Percentiles rank a stretch among this genome's conserved stretches.
Evolutionary conservation across 2,888 invertebrate species (phyloP).

Genomic region (Masnerella sp.): DNA sequence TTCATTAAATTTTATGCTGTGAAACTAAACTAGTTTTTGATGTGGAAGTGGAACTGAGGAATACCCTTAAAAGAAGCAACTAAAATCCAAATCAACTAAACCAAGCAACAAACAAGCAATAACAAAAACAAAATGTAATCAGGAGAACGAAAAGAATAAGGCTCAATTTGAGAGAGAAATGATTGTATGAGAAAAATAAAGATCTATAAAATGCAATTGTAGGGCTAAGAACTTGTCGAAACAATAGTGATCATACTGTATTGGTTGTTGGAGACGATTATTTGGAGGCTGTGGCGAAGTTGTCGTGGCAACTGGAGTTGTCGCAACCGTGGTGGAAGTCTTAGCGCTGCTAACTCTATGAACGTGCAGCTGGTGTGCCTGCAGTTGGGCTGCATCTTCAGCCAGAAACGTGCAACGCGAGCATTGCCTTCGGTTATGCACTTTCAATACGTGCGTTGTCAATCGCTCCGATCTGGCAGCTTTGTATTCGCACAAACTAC

Average conservation of each 20-base stretch:
- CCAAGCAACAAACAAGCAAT: no score
- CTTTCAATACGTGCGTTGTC: slow-evolving; percentile 93
- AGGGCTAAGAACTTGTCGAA: not conserved
- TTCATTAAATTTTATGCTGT: no score
- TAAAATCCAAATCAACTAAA: no score
- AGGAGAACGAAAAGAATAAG: no score
- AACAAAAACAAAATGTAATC: no score
- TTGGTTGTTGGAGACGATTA: slow-evolving; percentile 63
- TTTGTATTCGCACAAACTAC: slow-evolving; percentile 94
- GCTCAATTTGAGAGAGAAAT: no score
- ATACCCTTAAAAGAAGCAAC: no score
- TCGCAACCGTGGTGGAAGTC: slow-evolving; percentile 62
- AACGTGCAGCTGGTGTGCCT: slow-evolving; percentile 83
- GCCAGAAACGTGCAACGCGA: slow-evolving; percentile 92
- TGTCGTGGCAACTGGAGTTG: slow-evolving; percentile 45
- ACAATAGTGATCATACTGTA: slow-evolving; percentile 46
- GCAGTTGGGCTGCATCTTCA: slow-evolving; percentile 89
- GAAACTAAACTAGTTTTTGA: no score
- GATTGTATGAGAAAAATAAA: no score
- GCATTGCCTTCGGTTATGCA: slow-evolving; percentile 94
- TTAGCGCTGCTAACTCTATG: slow-evolving; percentile 71
- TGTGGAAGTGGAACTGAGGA: no score
- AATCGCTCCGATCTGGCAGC: slow-evolving; percentile 93
- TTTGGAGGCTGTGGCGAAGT: slow-evolving; percentile 47
- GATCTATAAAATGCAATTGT: not conserved